A percentile compares a stretch with the other conserved stretches of the same genome.
These are phyloP conservation scores for Tribolium castaneum DNA, from an alignment of 1,140 invertebrate species.

Conservation along the genomic window DNA sequence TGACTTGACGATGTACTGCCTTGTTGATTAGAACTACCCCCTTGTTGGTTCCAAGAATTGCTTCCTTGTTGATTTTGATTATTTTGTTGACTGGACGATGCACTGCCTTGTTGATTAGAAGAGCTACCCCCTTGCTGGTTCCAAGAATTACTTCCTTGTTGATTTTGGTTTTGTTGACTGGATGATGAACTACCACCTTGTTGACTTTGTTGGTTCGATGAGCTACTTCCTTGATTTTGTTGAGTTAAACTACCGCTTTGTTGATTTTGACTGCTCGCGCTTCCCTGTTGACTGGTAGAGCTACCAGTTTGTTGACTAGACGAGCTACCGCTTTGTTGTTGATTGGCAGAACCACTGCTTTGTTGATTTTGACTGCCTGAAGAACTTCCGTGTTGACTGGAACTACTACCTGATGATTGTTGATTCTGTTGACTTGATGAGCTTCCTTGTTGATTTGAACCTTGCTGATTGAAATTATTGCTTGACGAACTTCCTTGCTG, in stretches of 20 bases:
- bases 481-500: slow-evolving; percentile 4
- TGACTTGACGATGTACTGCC: slow-evolving; percentile 14
- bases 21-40: slow-evolving; percentile 34
- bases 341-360: background rate
- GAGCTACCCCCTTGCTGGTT: slow-evolving; percentile 41
- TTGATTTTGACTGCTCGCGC: background rate
- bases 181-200: slow-evolving; percentile 13
- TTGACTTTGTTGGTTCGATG: slow-evolving; percentile 44
- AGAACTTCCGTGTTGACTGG: background rate
- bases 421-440: background rate
- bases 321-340: slow-evolving; percentile 23
- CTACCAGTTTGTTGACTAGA: slow-evolving; percentile 42
- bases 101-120: slow-evolving; percentile 42
- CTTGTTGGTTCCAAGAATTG: slow-evolving; percentile 35
- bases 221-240: slow-evolving; percentile 6
- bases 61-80: slow-evolving; percentile 38
- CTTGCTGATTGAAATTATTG: background rate
- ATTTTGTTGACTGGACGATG: slow-evolving; percentile 18
- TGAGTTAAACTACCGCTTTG: background rate
- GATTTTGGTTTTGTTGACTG: slow-evolving; percentile 8
- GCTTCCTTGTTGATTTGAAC: slow-evolving; percentile 22
- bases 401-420: background rate
- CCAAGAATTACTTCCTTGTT: slow-evolving; percentile 5
- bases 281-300: slow-evolving; percentile 28
- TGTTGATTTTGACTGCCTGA: slow-evolving; percentile 15